Evolutionary conservation across 2,888 invertebrate species (phyloP).

Genomic region (Drosophila borborema): DNA sequence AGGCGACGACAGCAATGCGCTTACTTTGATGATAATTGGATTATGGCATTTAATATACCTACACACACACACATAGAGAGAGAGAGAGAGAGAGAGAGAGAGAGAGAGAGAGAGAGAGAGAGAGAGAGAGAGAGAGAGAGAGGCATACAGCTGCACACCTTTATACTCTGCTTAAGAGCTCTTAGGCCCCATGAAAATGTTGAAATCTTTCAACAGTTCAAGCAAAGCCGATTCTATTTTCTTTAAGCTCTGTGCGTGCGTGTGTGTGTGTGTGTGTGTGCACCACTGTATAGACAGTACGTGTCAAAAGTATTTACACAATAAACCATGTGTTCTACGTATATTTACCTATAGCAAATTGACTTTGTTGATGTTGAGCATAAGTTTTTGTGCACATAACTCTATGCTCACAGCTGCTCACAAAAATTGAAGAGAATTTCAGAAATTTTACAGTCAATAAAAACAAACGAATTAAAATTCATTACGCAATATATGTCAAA

Average conservation of each 20-base stretch:
- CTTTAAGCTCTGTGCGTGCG: neutral
- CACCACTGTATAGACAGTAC: neutral
- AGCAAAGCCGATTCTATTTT: neutral
- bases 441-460: neutral
- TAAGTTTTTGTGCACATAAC: neutral
- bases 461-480: neutral
- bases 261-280: neutral
- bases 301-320: conserved; percentile 1
- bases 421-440: neutral
- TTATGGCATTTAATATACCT: conserved; percentile 11
- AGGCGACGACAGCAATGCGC: conserved; percentile 13
- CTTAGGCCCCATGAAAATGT: neutral
- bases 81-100: too few relatives aligned
- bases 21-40: conserved; percentile 17
- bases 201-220: neutral
- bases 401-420: neutral
- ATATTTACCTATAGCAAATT: neutral
- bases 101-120: too few relatives aligned
- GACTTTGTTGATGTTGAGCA: neutral
- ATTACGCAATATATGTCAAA: neutral
- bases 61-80: neutral
- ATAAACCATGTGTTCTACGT: neutral
- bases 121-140: too few relatives aligned
- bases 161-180: neutral
- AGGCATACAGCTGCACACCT: neutral